A percentile compares a stretch with the other conserved stretches of the same genome.
These are phyloP conservation scores for Drosophila parvula DNA, from an alignment of 1,140 invertebrate genomes.

Conservation along the genomic window DNA sequence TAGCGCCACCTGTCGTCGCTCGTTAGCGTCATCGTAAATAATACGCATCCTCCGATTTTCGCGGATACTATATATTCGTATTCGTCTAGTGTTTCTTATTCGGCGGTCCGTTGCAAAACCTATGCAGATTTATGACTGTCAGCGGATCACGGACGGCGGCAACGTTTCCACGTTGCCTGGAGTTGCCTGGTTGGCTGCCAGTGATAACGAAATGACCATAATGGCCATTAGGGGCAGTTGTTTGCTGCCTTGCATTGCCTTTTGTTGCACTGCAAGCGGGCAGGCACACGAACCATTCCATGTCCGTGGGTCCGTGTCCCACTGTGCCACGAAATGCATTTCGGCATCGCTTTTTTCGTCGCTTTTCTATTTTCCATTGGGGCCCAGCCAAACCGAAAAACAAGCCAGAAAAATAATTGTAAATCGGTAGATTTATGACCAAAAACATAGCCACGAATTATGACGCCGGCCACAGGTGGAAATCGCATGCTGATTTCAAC, in stretches of 20 bases:
- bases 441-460: conserved; percentile 79
- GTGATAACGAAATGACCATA: conserved; percentile 79
- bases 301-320: conserved; percentile 59
- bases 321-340: conserved; percentile 79
- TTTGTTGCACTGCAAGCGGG: conserved; percentile 35
- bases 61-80: conserved; percentile 2
- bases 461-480: conserved; percentile 80
- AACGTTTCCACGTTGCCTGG: conserved; percentile 66
- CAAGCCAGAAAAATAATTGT: conserved; percentile 72
- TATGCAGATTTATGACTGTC: conserved; percentile 79
- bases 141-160: conserved; percentile 44
- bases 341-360: conserved; percentile 39
- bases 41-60: conserved; percentile 55
- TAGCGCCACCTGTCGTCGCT: conserved; percentile 77
- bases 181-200: conserved; percentile 3
- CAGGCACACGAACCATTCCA: conserved; percentile 37
- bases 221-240: conserved; percentile 77
- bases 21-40: conserved; percentile 82
- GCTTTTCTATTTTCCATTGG: conserved; percentile 25
- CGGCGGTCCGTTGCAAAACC: conserved; percentile 63
- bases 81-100: conserved; percentile 14
- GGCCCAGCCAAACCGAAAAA: conserved; percentile 11
- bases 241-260: conserved; percentile 26
- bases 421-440: conserved; percentile 81
- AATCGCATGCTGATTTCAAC: conserved; percentile 80